Conservation (phyloP, 1,140 invertebrate genomes). For the Diploscapter pachys region DNA sequence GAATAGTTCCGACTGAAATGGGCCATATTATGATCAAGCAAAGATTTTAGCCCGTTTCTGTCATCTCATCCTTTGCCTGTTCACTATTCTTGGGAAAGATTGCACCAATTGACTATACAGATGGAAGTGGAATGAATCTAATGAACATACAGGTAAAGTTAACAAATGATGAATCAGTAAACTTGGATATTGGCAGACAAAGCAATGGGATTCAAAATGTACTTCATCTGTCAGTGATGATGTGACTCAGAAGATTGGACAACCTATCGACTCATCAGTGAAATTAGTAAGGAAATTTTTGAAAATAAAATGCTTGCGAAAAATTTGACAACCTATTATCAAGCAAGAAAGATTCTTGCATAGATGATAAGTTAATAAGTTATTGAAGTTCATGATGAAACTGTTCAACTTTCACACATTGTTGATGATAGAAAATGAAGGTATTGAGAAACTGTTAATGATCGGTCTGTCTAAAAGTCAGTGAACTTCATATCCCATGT, state of each 20-base stretch:
- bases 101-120: conserved; percentile 82
- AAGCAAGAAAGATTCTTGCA: too few relatives aligned
- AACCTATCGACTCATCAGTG: conserved; percentile 63
- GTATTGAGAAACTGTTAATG: too few relatives aligned
- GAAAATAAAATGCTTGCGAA: conserved; percentile 67
- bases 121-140: conserved; percentile 94
- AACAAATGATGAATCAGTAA: conserved; percentile 72
- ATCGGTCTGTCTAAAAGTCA: too few relatives aligned
- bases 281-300: conserved; percentile 49
- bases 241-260: conserved; percentile 69
- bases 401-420: too few relatives aligned
- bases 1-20: too few relatives aligned
- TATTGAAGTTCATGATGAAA: too few relatives aligned
- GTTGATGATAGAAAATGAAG: too few relatives aligned
- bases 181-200: conserved; percentile 1
- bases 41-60: conserved; percentile 74
- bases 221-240: conserved; percentile 47
- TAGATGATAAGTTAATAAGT: too few relatives aligned
- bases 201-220: conserved; percentile 16
- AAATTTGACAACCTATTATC: conserved; percentile 21
- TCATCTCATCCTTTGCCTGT: conserved; percentile 85
- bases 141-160: conserved; percentile 70
- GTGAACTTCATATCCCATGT: too few relatives aligned
- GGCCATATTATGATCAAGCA: too few relatives aligned
- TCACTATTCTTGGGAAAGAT: conserved; percentile 83